Percentiles rank a stretch among this genome's conserved stretches.
phyloP scores from a whole-genome alignment of 2,113 vertebrate genomes.

The Leucosticte australis region DNA sequence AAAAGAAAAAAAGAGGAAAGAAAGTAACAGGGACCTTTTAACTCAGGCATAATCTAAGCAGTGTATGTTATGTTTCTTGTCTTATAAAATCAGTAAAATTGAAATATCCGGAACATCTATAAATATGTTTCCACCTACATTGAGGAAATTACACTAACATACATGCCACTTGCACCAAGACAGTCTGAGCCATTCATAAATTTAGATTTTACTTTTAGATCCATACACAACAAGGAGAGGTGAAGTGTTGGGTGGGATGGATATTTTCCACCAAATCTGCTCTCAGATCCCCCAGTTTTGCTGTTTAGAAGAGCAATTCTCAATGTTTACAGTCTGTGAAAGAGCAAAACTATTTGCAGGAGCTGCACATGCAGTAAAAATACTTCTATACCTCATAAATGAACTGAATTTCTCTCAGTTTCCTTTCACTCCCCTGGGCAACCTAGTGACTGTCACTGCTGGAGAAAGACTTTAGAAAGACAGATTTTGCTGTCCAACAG shows the following conservation, averaged over 20 bases:
- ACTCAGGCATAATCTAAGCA: neutral
- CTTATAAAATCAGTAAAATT: neutral
- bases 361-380: neutral
- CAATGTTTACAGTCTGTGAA: neutral
- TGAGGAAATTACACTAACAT: neutral
- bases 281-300: neutral
- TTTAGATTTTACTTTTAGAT: conserved; percentile 9
- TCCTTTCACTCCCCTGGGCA: neutral
- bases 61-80: neutral
- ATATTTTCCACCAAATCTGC: neutral
- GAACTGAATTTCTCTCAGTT: neutral
- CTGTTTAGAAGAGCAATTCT: neutral
- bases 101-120: neutral
- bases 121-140: neutral
- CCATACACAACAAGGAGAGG: neutral
- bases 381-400: neutral
- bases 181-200: neutral
- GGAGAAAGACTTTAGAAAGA: neutral
- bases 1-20: neutral
- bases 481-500: neutral
- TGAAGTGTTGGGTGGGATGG: neutral
- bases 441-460: neutral
- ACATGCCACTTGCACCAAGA: neutral
- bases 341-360: neutral
- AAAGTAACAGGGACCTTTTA: neutral